A percentile compares a stretch with the other conserved stretches of the same genome.
Conservation (phyloP, 2,888 invertebrate species). For the Byasa hedistus region DNA sequence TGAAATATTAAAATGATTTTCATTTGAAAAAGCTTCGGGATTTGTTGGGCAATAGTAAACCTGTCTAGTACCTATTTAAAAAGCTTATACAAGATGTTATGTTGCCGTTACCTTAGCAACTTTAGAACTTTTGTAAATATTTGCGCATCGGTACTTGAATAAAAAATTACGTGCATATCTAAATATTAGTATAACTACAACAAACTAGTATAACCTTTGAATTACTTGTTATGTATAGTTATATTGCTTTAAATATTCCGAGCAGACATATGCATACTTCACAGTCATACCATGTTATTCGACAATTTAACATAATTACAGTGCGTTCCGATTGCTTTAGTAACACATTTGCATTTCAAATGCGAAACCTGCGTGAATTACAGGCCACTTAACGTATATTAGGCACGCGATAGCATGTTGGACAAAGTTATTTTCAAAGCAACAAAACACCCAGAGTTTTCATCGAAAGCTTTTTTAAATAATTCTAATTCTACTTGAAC, state of each 20-base stretch:
- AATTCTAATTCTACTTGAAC: too few species aligned
- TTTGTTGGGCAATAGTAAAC: too few species aligned
- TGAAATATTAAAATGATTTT: neutral
- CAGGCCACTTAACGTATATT: constrained; percentile 14
- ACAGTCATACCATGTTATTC: neutral
- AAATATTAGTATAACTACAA: neutral
- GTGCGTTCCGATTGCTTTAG: neutral
- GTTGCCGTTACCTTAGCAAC: too few species aligned
- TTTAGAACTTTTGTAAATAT: too few species aligned
- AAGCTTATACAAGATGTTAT: too few species aligned
- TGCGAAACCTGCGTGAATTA: constrained; percentile 12
- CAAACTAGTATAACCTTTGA: neutral
- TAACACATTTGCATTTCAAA: constrained; percentile 20
- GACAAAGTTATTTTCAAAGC: neutral
- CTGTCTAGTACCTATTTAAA: too few species aligned
- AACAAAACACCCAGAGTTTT: neutral
- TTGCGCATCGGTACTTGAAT: too few species aligned
- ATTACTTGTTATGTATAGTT: too few species aligned
- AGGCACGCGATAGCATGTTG: constrained; percentile 4
- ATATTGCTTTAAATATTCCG: neutral
- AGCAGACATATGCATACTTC: neutral
- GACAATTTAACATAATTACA: neutral
- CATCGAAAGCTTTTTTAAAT: too few species aligned
- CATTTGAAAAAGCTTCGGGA: too few species aligned
- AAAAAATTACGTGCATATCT: fast-evolving